These are phyloP conservation scores for Drosophila falleni DNA, from an alignment of 2,888 invertebrate genomes.

Conservation along the genomic window DNA sequence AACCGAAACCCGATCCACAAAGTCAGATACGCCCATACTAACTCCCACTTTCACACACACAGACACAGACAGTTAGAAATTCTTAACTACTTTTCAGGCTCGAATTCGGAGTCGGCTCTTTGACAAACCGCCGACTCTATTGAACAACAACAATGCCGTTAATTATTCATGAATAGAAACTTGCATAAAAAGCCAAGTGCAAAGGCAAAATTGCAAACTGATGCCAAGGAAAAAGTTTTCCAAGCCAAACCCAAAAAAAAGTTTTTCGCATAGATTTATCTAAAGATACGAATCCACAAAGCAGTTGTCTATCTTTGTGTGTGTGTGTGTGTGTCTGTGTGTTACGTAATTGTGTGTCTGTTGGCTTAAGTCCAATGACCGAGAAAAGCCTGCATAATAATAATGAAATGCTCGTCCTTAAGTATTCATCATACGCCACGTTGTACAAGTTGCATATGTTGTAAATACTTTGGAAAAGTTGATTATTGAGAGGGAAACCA, in stretches of 20 bases:
- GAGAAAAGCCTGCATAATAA: constrained; percentile 55
- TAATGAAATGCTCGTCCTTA: constrained; percentile 69
- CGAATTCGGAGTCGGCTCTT: constrained; percentile 52
- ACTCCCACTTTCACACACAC: neutral
- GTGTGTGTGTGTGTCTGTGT: constrained; percentile 3
- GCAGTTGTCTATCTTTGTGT: constrained; percentile 23
- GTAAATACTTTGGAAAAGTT: constrained; percentile 71
- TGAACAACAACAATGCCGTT: constrained; percentile 70
- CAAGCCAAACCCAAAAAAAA: constrained; percentile 54
- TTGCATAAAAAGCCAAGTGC: constrained; percentile 52
- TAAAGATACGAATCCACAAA: constrained; percentile 59
- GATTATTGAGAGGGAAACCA: neutral
- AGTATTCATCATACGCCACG: constrained; percentile 69
- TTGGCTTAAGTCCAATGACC: constrained; percentile 28
- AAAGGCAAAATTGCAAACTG: constrained; percentile 58
- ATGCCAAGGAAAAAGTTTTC: constrained; percentile 63
- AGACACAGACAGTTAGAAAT: constrained; percentile 6
- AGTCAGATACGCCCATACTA: neutral
- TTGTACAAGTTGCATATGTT: constrained; percentile 74
- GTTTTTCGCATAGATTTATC: constrained; percentile 64
- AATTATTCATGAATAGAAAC: constrained; percentile 77
- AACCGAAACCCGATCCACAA: neutral
- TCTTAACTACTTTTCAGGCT: constrained; percentile 66
- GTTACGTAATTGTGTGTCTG: constrained; percentile 9
- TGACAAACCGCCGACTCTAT: constrained; percentile 62